Evolutionary conservation across 1,140 invertebrate species (phyloP), one percentile per base, ranked within the genome.

Genomic region (Lucilia sericata): DNA sequence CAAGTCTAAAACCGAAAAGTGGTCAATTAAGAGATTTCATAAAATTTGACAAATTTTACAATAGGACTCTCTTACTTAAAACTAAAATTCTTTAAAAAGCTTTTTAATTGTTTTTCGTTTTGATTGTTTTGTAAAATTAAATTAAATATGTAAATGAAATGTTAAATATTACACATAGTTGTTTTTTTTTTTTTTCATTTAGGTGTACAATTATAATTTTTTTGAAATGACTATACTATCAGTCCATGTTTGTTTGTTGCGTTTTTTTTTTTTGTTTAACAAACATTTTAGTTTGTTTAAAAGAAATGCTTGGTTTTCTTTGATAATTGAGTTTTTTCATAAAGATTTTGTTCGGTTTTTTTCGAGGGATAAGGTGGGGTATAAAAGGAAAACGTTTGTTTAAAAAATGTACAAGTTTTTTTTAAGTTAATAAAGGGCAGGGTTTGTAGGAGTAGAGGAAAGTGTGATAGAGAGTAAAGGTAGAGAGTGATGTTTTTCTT

Each of bases 211-310:
- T 70, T 70, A 25, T 70, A 21, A 21, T 70, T 70, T 70, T 80
- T 80, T 49, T 49, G 42, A 49, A 80, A 80, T 80, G 76, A 80
- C 76, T 80, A 80, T 49, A 80, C 76, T 80, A 80, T 80, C 76
- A 80, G 76, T 80, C 76, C 76, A 21, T 80, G 76, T 80, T 80
- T 80, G 42, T 49, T 80, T 80, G 76, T 80, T 80, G 42, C 42
- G 42, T 21, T 78, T 75, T 78, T 12, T 47, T n/a, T 78, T 78
- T 42, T 51, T 19, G 42, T 51, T 80, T 47, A 78, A 78, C 34
- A 78, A 78, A 78, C 47, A 80, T 49, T 51, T 21, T 49, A 17
- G 76, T 80, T 80, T 80, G 65, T 21, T 70, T 70, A 25, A 17
- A 51, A 80, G 76, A 80, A 80, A 80, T 80, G 76, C 76, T 49